Evolutionary conservation across 2,797 vertebrate species (phyloP).

Genomic region (Meriones psammophilus): DNA sequence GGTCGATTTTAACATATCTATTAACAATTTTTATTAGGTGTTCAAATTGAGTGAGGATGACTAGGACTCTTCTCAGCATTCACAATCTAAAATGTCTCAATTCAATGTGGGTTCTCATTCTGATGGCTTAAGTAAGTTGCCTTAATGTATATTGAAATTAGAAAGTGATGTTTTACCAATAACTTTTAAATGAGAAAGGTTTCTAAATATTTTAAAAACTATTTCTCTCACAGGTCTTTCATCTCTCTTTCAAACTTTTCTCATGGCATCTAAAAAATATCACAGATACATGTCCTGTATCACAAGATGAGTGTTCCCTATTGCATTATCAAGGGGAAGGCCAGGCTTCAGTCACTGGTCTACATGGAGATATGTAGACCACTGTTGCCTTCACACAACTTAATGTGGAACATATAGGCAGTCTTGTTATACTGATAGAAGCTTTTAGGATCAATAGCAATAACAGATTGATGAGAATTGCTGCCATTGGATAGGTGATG

Average conservation of each 20-base stretch:
- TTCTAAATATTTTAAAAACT: conserved; percentile 8
- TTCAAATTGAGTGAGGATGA: background rate
- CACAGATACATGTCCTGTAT: background rate
- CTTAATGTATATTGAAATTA: background rate
- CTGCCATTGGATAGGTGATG: too few species aligned
- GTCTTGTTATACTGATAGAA: too few species aligned
- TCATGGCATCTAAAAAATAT: background rate
- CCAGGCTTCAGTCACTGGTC: background rate
- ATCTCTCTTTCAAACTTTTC: background rate
- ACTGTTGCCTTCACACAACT: background rate
- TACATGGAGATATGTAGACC: background rate
- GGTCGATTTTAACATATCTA: conserved; percentile 11
- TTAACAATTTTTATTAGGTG: background rate
- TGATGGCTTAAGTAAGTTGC: background rate
- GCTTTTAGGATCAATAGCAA: background rate
- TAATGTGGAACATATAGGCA: background rate
- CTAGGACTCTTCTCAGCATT: background rate
- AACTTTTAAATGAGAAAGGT: conserved; percentile 42
- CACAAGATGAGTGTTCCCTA: background rate
- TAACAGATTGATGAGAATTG: background rate
- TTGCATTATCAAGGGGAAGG: background rate
- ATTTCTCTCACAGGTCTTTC: background rate
- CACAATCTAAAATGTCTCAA: background rate
- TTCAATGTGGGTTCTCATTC: background rate
- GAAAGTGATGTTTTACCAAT: background rate